A percentile compares a stretch with the other conserved stretches of the same genome.
Conservation (phyloP, 2,888 invertebrate genomes). For the Macaria liturata region DNA sequence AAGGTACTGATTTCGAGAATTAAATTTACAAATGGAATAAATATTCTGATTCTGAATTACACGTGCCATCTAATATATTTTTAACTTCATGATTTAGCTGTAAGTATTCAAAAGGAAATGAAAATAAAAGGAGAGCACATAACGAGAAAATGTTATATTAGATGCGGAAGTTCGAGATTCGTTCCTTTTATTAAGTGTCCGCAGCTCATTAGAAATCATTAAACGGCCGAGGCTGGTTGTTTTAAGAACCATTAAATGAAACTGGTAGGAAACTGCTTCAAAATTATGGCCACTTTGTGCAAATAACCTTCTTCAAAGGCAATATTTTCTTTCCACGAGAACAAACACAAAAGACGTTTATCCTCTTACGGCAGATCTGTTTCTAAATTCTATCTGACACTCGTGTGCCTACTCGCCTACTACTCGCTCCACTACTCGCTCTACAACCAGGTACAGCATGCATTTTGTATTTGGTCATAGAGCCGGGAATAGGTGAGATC, state of each 20-base stretch:
- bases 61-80: too few species aligned
- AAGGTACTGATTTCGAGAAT: too few species aligned
- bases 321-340: constrained; percentile 38
- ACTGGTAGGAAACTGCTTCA: constrained; percentile 54
- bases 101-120: too few species aligned
- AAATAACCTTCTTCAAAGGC: constrained; percentile 44
- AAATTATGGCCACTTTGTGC: constrained; percentile 52
- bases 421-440: not conserved
- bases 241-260: constrained; percentile 53
- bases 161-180: not conserved
- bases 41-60: too few species aligned
- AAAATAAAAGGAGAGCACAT: too few species aligned
- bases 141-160: not conserved
- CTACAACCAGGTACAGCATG: constrained; percentile 8
- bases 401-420: not conserved
- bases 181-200: constrained; percentile 15
- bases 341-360: constrained; percentile 31
- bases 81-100: too few species aligned
- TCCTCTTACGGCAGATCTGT: constrained; percentile 15
- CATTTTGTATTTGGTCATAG: constrained; percentile 21
- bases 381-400: constrained; percentile 18
- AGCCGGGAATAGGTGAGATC: constrained; percentile 28
- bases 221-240: constrained; percentile 46
- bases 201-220: constrained; percentile 49
- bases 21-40: too few species aligned